Evolutionary conservation across 2,113 vertebrate genomes (phyloP), one percentile per base, ranked within the genome.

Genomic region (Neotoma lepida): DNA sequence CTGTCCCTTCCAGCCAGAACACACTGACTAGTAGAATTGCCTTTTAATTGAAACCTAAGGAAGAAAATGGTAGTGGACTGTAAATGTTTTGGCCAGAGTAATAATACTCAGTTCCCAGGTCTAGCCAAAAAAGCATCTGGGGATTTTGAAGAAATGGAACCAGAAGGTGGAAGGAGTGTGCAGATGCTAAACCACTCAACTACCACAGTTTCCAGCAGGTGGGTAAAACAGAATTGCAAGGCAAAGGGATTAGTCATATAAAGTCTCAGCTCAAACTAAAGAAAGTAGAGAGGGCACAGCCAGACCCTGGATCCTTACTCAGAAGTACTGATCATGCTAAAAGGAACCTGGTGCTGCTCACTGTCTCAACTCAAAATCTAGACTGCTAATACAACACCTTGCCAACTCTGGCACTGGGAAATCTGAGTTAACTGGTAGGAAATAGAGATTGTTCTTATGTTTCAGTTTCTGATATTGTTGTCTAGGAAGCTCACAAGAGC

Each of bases 21-120:
- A 92, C 93, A 97, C 1, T 96, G n/a, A 64, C 86, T 96, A 33
- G 77, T 22, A 92, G 96, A 88, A 49, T 0, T 94, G 64, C 96
- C 96, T 76, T 88, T 85, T 86, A 96, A 77, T 6, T 26, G 93
- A 78, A 92, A 96, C 91, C 96, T 96, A 49, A 85, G 30, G 13
- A 70, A 64, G 41, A 41, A n/a, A 80, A 85, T 9, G 14, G 9
- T 4, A 80, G 26, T 0, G 6, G 51, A 54, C 1, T 63, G 28
- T 85, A 41, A 35, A 54, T 63, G 35, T 4, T 28, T 56, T 18
- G 90, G 56, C 3, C 18, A 81, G 41, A 33, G 28, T 63, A 84
- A 35, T 44, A 85, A 35, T 44, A 85, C 10, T 61, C 26, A 63
- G 12, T 66, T 86, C 44, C 61, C 17, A 66, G 61, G 41, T 44